Base-by-base conservation (phyloP, 1,140 invertebrate species). In the Phymastichus coffea region DNA sequence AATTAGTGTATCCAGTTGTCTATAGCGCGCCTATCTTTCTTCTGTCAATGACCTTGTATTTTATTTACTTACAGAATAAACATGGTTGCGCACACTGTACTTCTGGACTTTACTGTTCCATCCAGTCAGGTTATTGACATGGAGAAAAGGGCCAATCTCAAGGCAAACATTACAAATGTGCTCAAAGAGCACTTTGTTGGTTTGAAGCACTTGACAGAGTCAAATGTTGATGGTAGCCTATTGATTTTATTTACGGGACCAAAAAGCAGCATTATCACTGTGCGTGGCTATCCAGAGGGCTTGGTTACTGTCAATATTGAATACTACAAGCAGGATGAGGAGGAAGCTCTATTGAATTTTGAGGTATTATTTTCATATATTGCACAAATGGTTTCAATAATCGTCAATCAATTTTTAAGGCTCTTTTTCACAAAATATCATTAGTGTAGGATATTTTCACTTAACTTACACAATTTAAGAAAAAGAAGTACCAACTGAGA, bases 1-100 rank as follows among this genome's bases (percentile, higher is more conserved):
- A n/a, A n/a, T n/a, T n/a, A n/a, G n/a, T n/a, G n/a, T n/a, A n/a
- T n/a, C n/a, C n/a, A n/a, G n/a, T n/a, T n/a, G n/a, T n/a, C n/a
- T n/a, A n/a, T n/a, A n/a, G n/a, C n/a, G n/a, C n/a, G n/a, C n/a
- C n/a, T n/a, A n/a, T n/a, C n/a, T n/a, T n/a, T n/a, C n/a, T n/a
- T n/a, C 25, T 23, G 8, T 52, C n/a, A 10, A 6, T 52, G 9
- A 41, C 15, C 35, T 47, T 30, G 4, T 20, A n/a, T n/a, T 23
- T 57, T 20, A 10, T 47, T 40, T 51, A 19, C 43, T 62, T 63
- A 17, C 53, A 66, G 63, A 53, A 46, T 47, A 12, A 23, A 54
- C 30, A 92, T 92, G 91, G 86, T 89, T 65, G 89, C 87, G n/a
- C 87, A 92, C 75, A 91, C 89, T 37, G 84, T 92, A 66, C 78